Percentiles rank a stretch among this genome's conserved stretches.
Conservation (phyloP, 2,888 invertebrate species). For the Drosophila neonasuta region DNA sequence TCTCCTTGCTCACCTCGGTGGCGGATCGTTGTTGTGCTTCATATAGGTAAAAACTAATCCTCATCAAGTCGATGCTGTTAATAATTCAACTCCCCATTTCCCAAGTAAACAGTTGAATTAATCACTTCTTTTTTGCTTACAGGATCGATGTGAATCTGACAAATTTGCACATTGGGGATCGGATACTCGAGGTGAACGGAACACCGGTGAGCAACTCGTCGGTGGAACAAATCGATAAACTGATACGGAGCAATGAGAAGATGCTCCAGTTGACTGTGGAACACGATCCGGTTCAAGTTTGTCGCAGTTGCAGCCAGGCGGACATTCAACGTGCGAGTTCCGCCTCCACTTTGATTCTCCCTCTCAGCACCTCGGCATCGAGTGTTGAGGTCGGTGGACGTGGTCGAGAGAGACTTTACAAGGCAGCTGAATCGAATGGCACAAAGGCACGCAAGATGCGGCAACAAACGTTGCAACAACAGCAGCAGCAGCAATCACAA, state of each 20-base stretch:
- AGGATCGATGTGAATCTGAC: constrained; percentile 92
- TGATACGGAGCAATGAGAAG: constrained; percentile 88
- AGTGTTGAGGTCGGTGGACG: constrained; percentile 75
- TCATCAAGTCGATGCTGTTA: too few relatives aligned
- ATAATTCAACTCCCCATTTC: background rate
- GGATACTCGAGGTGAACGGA: constrained; percentile 96
- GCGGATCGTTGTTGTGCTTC: constrained; percentile 88
- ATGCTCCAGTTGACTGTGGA: constrained; percentile 93
- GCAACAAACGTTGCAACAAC: constrained; percentile 70
- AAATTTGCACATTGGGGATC: constrained; percentile 95
- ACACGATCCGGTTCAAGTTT: constrained; percentile 91
- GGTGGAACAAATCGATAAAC: constrained; percentile 89
- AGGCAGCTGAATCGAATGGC: constrained; percentile 81
- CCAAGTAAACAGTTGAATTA: too few relatives aligned
- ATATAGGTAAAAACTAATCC: constrained; percentile 84
- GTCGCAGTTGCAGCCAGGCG: constrained; percentile 84
- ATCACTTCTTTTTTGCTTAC: constrained; percentile 32
- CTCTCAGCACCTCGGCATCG: constrained; percentile 77
- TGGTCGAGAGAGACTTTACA: constrained; percentile 79
- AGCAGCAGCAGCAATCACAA: constrained; percentile 62
- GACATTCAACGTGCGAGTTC: constrained; percentile 78
- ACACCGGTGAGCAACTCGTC: constrained; percentile 91
- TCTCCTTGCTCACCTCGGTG: constrained; percentile 87
- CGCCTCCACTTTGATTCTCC: constrained; percentile 75
- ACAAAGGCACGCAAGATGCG: constrained; percentile 85